phyloP scores from a whole-genome alignment of 2,113 vertebrate species.

The Morphnarchus princeps region DNA sequence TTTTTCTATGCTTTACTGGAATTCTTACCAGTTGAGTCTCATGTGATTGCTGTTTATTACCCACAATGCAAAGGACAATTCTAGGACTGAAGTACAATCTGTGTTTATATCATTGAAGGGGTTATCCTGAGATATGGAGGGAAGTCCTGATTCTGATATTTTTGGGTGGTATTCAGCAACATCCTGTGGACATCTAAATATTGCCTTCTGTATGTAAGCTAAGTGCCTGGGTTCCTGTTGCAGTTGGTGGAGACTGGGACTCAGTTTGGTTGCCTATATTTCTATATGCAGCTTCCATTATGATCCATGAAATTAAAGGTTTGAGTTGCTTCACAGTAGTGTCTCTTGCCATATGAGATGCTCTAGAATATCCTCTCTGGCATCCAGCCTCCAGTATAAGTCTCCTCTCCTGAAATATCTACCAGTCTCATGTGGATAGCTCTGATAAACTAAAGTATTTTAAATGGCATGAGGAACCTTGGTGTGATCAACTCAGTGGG shows the following conservation, averaged over 20 bases:
- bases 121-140: neutral
- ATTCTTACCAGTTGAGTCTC: neutral
- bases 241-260: accelerated
- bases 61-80: neutral
- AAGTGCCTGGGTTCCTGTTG: neutral
- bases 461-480: neutral
- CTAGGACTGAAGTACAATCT: neutral
- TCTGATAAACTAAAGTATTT: neutral
- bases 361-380: neutral
- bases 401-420: neutral
- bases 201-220: neutral
- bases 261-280: neutral
- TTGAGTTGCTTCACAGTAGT: neutral
- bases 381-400: neutral
- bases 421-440: accelerated
- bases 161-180: neutral
- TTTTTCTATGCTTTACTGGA: neutral
- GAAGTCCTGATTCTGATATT: neutral
- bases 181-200: neutral
- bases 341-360: neutral
- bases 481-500: neutral
- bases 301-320: neutral
- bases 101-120: neutral
- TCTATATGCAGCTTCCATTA: neutral
- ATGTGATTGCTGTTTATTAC: neutral